Conservation (phyloP, 2,888 invertebrate species). For the Alloscopus bannaensis region DNA sequence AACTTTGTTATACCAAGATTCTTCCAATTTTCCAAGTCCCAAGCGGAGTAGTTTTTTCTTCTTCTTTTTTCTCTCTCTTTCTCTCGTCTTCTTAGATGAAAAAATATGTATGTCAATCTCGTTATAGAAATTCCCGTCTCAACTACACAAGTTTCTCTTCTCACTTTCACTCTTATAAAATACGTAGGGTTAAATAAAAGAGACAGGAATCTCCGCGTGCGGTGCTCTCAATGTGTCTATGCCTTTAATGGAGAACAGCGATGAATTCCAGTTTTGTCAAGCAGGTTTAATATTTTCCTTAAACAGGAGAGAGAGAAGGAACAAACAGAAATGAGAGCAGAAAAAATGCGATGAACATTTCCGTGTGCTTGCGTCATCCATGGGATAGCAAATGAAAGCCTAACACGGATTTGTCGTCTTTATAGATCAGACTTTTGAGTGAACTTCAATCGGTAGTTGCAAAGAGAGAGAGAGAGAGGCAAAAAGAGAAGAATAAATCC, state of each 20-base stretch:
- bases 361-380: neutral
- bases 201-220: neutral
- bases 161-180: neutral
- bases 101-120: constrained; percentile 6
- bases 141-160: neutral
- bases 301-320: neutral
- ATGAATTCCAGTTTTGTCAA: constrained; percentile 14
- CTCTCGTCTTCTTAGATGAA: neutral
- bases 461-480: neutral
- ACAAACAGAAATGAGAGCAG: no score
- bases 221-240: neutral
- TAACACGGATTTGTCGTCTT: no score
- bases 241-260: constrained; percentile 3
- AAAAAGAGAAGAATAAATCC: constrained; percentile 2
- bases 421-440: no score
- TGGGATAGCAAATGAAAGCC: neutral
- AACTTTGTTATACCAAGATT: constrained; percentile 2
- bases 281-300: neutral
- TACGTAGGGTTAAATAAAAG: neutral
- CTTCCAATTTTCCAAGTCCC: constrained; percentile 7
- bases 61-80: constrained; percentile 6
- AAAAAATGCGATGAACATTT: constrained; percentile 2
- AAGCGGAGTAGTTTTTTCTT: neutral
- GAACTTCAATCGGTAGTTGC: neutral
- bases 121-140: neutral